A percentile compares a stretch with the other conserved stretches of the same genome.
These are phyloP conservation scores for Chrysemys picta DNA, from an alignment of 2,113 vertebrate species.

Conservation along the genomic window DNA sequence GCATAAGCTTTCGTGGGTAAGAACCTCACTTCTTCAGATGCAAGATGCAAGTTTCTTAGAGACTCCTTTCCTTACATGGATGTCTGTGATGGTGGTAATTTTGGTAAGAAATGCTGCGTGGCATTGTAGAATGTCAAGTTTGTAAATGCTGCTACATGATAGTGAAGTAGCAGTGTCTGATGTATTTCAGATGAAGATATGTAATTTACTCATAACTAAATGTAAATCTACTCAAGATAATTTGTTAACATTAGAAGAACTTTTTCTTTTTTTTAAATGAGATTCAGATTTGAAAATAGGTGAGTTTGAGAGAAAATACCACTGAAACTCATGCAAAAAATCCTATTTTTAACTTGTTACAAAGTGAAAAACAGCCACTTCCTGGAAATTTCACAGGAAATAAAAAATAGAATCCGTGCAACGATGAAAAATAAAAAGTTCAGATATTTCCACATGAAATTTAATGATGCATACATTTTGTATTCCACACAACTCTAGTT, in stretches of 20 bases:
- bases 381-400: background rate
- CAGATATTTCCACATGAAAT: slow-evolving; percentile 21
- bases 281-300: background rate
- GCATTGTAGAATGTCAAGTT: background rate
- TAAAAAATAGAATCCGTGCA: background rate
- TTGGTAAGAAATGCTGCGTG: background rate
- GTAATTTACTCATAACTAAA: background rate
- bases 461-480: slow-evolving; percentile 2
- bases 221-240: background rate
- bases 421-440: background rate
- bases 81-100: background rate
- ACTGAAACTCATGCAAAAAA: background rate
- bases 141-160: background rate
- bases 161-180: background rate
- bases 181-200: background rate
- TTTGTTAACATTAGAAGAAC: background rate
- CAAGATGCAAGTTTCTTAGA: no score
- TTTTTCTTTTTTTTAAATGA: background rate
- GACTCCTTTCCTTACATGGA: background rate
- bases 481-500: background rate
- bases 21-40: no score
- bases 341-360: background rate
- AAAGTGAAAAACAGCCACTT: background rate
- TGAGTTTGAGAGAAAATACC: background rate
- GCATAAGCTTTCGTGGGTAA: no score